These are phyloP conservation scores for Lapara coniferarum DNA, from an alignment of 2,888 invertebrate genomes.

Conservation along the genomic window DNA sequence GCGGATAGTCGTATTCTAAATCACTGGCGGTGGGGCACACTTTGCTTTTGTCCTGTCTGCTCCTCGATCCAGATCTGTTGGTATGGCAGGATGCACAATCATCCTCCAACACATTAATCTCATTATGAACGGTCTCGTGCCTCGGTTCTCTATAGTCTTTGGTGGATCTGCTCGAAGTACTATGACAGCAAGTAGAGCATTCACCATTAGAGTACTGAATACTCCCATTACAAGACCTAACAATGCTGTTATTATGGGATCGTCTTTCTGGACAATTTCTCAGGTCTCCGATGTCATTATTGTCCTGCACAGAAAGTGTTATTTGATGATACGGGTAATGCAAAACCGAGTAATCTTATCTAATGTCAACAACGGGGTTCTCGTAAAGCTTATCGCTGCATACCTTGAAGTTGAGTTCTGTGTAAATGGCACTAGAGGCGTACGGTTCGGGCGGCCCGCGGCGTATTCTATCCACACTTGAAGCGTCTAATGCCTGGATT, in stretches of 20 bases:
- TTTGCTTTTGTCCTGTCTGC: slow-evolving; percentile 80
- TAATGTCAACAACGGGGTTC: slow-evolving; percentile 55
- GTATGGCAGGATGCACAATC: slow-evolving; percentile 78
- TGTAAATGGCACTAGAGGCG: slow-evolving; percentile 80
- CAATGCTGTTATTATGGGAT: slow-evolving; percentile 81
- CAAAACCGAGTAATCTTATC: slow-evolving; percentile 72
- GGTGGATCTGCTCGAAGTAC: slow-evolving; percentile 78
- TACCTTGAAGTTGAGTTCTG: slow-evolving; percentile 82
- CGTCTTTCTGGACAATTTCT: slow-evolving; percentile 76
- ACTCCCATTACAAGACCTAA: slow-evolving; percentile 79
- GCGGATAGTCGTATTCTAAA: slow-evolving; percentile 80
- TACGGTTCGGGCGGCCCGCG: slow-evolving; percentile 78
- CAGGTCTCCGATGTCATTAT: slow-evolving; percentile 74
- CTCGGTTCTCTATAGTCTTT: slow-evolving; percentile 77
- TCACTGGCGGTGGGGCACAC: slow-evolving; percentile 76
- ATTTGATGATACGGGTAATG: slow-evolving; percentile 54
- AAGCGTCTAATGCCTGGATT: slow-evolving; percentile 73
- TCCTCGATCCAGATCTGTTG: slow-evolving; percentile 76
- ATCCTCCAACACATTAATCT: slow-evolving; percentile 73
- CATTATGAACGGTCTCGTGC: slow-evolving; percentile 70
- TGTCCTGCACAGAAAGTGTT: slow-evolving; percentile 70
- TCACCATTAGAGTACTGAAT: slow-evolving; percentile 79
- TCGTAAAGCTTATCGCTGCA: slow-evolving; percentile 66
- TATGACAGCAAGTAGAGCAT: slow-evolving; percentile 79
- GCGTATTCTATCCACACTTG: slow-evolving; percentile 74